phyloP scores from a whole-genome alignment of 2,113 vertebrate species.

The Tinamus guttatus region DNA sequence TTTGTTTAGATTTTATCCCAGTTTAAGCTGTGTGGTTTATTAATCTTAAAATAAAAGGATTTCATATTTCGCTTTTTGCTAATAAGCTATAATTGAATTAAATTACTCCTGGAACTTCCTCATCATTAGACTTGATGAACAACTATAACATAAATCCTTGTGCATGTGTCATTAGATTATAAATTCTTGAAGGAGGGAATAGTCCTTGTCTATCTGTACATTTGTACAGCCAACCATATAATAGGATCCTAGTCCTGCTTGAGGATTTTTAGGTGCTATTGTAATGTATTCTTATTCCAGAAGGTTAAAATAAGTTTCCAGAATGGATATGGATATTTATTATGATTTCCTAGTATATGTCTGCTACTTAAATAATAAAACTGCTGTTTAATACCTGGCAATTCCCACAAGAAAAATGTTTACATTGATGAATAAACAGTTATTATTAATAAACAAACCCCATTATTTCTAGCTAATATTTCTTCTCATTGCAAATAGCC shows the following conservation, averaged over 20 bases:
- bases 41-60: background rate
- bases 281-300: background rate
- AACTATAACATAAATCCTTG: background rate
- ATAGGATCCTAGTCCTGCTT: background rate
- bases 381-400: background rate
- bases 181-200: background rate
- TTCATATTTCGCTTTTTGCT: slow-evolving; percentile 6
- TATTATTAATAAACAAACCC: background rate
- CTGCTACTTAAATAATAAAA: background rate
- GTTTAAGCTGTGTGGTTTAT: background rate
- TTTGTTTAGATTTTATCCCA: background rate
- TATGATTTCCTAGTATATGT: background rate
- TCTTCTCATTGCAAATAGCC: background rate
- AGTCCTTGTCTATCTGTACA: background rate
- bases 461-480: background rate
- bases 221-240: background rate
- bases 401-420: background rate
- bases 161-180: background rate
- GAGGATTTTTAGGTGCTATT: background rate
- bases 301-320: background rate
- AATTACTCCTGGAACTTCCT: background rate
- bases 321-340: background rate
- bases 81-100: slow-evolving; percentile 24
- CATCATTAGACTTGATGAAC: background rate
- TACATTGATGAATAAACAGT: background rate